A percentile compares a stretch with the other conserved stretches of the same genome.
Conservation (phyloP, 2,888 invertebrate genomes). For the Craniophora ligustri region DNA sequence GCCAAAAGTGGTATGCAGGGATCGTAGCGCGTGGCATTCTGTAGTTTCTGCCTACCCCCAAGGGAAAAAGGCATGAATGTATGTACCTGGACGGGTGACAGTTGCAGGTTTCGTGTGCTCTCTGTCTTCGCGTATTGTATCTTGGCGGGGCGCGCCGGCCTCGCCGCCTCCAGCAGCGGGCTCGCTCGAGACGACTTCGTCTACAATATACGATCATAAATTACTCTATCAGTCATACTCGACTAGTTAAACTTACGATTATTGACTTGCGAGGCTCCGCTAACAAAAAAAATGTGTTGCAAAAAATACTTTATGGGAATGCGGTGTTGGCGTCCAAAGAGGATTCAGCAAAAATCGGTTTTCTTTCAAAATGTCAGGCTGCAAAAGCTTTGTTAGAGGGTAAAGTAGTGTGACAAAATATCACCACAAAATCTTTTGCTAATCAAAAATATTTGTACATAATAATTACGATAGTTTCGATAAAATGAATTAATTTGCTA, state of each 20-base stretch:
- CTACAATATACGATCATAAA: constrained; percentile 53
- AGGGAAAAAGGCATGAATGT: too few relatives aligned
- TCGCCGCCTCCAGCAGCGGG: constrained; percentile 78
- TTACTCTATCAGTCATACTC: background rate
- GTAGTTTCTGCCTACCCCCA: too few relatives aligned
- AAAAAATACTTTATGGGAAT: background rate
- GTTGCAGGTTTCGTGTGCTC: constrained; percentile 90
- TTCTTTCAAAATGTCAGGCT: constrained; percentile 7
- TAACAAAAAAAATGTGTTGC: too few relatives aligned
- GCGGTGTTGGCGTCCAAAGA: constrained; percentile 13
- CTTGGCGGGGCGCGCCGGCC: constrained; percentile 76
- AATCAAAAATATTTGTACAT: too few relatives aligned
- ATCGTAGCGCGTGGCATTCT: too few relatives aligned
- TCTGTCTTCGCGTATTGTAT: constrained; percentile 87
- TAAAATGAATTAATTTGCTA: background rate
- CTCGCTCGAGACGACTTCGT: constrained; percentile 76
- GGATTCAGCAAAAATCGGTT: constrained; percentile 3
- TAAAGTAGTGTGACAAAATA: background rate
- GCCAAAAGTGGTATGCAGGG: too few relatives aligned
- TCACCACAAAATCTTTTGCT: background rate
- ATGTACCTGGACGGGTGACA: constrained; percentile 91
- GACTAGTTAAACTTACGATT: too few relatives aligned
- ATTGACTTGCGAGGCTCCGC: too few relatives aligned
- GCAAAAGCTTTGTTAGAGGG: constrained; percentile 12
- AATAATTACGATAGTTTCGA: too few relatives aligned